Percentiles rank a stretch among this genome's conserved stretches.
Conservation (phyloP, 1,140 invertebrate genomes). For the Saccostrea cuccullata region DNA sequence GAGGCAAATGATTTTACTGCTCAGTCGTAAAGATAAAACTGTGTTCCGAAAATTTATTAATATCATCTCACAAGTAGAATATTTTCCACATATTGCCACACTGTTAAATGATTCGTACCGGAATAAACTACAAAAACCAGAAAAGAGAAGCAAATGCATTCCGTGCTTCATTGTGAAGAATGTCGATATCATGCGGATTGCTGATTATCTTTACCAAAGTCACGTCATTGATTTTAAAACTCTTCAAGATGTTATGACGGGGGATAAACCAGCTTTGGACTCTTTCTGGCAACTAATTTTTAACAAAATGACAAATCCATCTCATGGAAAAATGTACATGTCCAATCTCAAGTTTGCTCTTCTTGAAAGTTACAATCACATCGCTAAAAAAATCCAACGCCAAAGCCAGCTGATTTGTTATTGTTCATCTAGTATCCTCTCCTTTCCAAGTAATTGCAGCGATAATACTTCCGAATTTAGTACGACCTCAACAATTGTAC, state of each 20-base stretch:
- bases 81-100: not conserved
- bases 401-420: not conserved
- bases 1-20: not conserved
- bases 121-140: not conserved
- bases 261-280: not conserved
- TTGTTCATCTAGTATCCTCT: not conserved
- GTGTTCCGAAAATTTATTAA: not conserved
- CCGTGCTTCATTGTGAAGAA: not conserved
- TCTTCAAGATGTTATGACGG: not conserved
- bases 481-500: not conserved
- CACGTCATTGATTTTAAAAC: not conserved
- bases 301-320: not conserved
- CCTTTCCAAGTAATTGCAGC: not conserved
- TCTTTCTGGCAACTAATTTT: not conserved
- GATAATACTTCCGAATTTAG: not conserved
- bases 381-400: not conserved
- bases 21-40: not conserved
- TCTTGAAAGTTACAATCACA: not conserved
- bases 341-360: not conserved
- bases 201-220: not conserved
- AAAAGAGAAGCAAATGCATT: not conserved
- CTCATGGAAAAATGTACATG: not conserved
- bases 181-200: not conserved
- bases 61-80: not conserved
- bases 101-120: not conserved